Conservation (phyloP, 2,888 invertebrate genomes). For the Drosophila melanosoma region DNA sequence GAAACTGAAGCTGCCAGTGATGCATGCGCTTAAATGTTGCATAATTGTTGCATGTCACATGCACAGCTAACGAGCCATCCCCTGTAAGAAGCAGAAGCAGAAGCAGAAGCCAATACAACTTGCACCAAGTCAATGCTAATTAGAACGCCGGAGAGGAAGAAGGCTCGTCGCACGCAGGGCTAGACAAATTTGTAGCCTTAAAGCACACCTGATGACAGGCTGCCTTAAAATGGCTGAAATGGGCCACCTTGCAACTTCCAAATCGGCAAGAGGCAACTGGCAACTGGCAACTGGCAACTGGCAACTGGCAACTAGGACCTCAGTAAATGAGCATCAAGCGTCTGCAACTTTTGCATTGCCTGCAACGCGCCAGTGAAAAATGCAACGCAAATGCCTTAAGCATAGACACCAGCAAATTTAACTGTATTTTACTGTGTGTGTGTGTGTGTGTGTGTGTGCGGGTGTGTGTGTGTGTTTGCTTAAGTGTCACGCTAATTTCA, state of each 20-base stretch:
- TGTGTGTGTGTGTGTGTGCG: constrained; percentile 1
- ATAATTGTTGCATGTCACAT: constrained; percentile 65
- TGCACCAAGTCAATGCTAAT: constrained; percentile 63
- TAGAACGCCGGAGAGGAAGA: constrained; percentile 47
- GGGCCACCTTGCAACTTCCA: constrained; percentile 9
- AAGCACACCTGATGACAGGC: constrained; percentile 53
- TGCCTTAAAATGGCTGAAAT: constrained; percentile 32
- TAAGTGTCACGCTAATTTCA: constrained; percentile 58
- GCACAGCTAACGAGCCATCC: constrained; percentile 65
- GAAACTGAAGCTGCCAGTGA: constrained; percentile 12
- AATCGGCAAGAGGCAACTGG: constrained; percentile 2
- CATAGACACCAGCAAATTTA: constrained; percentile 44
- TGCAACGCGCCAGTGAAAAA: constrained; percentile 42
- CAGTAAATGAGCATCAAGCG: not conserved
- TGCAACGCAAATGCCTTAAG: constrained; percentile 61
- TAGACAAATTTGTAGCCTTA: constrained; percentile 54
- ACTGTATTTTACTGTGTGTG: constrained; percentile 2
- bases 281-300: constrained; percentile 10
- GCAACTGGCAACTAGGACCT: constrained; percentile 22
- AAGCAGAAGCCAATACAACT: constrained; percentile 14
- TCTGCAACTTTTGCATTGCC: constrained; percentile 17
- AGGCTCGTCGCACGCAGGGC: constrained; percentile 26
- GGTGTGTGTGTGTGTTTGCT: constrained; percentile 18
- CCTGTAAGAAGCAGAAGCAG: constrained; percentile 8
- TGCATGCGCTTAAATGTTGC: constrained; percentile 57